A percentile compares a stretch with the other conserved stretches of the same genome.
These are phyloP conservation scores for Laticauda colubrina DNA, from an alignment of 2,113 vertebrate species.

Conservation along the genomic window DNA sequence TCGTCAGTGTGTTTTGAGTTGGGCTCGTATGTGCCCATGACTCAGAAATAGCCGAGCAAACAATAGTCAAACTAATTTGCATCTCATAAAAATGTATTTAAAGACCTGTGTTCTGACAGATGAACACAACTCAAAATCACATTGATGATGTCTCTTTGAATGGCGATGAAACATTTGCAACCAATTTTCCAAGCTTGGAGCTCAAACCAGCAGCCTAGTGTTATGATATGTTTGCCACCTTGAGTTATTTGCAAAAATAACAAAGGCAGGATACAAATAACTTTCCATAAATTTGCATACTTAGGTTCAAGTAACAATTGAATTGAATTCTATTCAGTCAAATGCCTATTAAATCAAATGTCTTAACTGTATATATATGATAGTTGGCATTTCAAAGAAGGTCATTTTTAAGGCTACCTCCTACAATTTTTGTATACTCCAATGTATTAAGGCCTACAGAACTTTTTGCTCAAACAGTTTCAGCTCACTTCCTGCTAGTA, in stretches of 20 bases:
- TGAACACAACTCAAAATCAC: too few relatives aligned
- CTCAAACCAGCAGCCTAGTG: too few relatives aligned
- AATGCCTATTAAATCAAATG: neutral
- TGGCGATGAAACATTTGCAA: too few relatives aligned
- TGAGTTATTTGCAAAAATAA: neutral
- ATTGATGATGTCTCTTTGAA: too few relatives aligned
- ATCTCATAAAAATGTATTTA: too few relatives aligned
- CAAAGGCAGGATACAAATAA: neutral
- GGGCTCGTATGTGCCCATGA: too few relatives aligned
- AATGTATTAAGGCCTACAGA: neutral
- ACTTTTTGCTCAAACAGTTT: neutral
- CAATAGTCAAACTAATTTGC: too few relatives aligned
- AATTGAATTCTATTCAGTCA: neutral
- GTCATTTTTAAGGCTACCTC: neutral
- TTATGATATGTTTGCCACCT: neutral
- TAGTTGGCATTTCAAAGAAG: neutral
- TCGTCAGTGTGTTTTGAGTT: too few relatives aligned
- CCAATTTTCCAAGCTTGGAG: too few relatives aligned
- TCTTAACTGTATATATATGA: too few relatives aligned
- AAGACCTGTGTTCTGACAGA: too few relatives aligned
- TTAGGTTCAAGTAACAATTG: neutral
- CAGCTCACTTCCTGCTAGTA: neutral
- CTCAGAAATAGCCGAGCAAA: too few relatives aligned
- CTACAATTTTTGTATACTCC: neutral
- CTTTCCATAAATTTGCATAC: neutral